phyloP scores from a whole-genome alignment of 92 coral and sea anemone species.

The Galaxea fascicularis region DNA sequence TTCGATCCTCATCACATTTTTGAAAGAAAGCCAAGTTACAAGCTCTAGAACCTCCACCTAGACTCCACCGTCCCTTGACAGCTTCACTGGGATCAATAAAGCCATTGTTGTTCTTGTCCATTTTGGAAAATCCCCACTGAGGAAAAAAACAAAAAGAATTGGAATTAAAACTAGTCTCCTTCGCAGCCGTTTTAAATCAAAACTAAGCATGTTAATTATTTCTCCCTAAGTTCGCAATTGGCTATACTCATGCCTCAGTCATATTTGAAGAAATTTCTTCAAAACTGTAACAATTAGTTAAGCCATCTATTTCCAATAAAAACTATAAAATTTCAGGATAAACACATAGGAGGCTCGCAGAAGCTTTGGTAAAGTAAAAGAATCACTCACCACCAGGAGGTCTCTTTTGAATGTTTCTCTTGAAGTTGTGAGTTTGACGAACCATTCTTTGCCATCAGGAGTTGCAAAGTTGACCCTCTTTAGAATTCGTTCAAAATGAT shows the following conservation, averaged over 20 bases:
- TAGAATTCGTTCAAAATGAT: background rate
- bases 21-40: slow-evolving; percentile 9
- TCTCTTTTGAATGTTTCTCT: background rate
- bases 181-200: no score
- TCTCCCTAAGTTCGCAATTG: background rate
- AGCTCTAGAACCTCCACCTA: slow-evolving; percentile 1
- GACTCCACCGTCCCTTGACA: background rate
- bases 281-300: no score
- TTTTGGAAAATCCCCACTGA: slow-evolving; percentile 9
- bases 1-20: slow-evolving; percentile 11
- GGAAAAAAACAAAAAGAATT: background rate
- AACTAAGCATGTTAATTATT: background rate
- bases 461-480: background rate
- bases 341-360: background rate
- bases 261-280: no score
- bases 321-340: no score
- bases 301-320: no score
- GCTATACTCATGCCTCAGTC: no score
- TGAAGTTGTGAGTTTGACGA: no score
- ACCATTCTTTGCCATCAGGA: background rate
- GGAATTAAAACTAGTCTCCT: no score
- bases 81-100: slow-evolving; percentile 2
- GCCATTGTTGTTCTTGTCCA: slow-evolving; percentile 11
- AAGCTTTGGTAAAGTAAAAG: no score
- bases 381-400: background rate